phyloP scores from a whole-genome alignment of 2,888 invertebrate genomes.

The Andricus quercusramuli region DNA sequence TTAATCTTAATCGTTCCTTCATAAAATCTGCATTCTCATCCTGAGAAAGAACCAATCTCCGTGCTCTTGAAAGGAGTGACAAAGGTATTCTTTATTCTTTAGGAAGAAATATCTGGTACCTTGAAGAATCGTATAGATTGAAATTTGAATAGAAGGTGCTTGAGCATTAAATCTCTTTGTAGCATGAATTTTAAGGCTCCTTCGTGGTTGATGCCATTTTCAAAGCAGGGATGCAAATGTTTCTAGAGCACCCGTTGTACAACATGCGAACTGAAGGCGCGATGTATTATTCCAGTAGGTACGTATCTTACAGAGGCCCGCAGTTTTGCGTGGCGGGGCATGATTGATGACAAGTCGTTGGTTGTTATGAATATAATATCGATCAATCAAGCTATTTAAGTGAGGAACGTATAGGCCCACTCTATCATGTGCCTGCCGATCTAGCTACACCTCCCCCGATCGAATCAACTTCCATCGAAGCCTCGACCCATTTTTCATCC shows the following conservation, averaged over 20 bases:
- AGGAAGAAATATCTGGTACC: not conserved
- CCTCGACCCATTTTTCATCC: conserved; percentile 33
- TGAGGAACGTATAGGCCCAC: conserved; percentile 74
- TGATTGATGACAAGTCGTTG: conserved; percentile 74
- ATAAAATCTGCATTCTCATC: not conserved
- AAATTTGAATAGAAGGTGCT: conserved; percentile 7
- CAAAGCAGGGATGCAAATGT: conserved; percentile 50
- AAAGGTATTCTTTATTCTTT: not conserved
- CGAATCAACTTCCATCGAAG: conserved; percentile 10
- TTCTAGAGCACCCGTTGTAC: conserved; percentile 67
- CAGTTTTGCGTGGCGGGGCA: conserved; percentile 65
- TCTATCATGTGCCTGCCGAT: conserved; percentile 70
- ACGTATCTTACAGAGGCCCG: conserved; percentile 69
- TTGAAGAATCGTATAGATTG: not conserved
- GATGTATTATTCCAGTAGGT: conserved; percentile 69
- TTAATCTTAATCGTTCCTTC: not conserved
- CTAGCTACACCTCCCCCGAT: conserved; percentile 20
- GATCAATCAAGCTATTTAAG: conserved; percentile 77
- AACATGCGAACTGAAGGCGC: conserved; percentile 64
- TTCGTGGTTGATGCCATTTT: conserved; percentile 7
- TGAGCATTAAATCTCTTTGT: conserved; percentile 28
- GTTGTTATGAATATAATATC: conserved; percentile 77
- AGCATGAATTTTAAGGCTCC: not conserved
- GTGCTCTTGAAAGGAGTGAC: not conserved
- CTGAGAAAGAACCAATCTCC: not conserved